Evolutionary conservation across 2,797 vertebrate species (phyloP), one percentile per base, ranked within the genome.

Genomic region (Muraenolepis orangiensis): DNA sequence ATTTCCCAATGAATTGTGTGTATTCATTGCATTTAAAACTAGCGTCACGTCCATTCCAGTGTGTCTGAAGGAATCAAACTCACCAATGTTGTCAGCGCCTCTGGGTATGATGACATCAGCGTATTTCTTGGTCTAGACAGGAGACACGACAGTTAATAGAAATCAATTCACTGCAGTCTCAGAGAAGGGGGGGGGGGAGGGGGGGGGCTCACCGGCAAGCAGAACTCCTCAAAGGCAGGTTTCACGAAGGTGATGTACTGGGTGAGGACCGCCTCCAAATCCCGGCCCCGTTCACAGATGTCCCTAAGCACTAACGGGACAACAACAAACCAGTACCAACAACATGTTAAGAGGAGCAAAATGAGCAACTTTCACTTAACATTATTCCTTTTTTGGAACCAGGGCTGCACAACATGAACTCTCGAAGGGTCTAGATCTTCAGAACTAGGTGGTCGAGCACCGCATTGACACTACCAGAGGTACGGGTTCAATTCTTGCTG

Each of bases 231-330:
- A 4, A 98, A 98, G 71, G 96, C 97, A 74, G 97, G 96, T 84
- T 98, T 98, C 84, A 98, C 97, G 1, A 98, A 98, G 2, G 94
- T 97, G 72, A 98, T 98, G 81, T 98, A 98, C 88, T 98, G 97
- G 1, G 93, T 93, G 0, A 98, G 85, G 70, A 98, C 91, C 81
- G 98, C 95, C 81, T 98, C 96, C 26, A 98, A 89, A 88, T 98
- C 96, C 74, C 97, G 88, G 36, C 95, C 96, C 77, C 95, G 87
- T 70, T 98, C 96, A 0, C 93, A 96, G 84, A 98, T 97, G 85
- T 98, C 96, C 74, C 96, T 91, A 66, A 98, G 90, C 70, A 98
- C 96, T 98, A 81, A 16, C 28, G 57, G 0, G 57, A 51, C 78
- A 0, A 0, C 66, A 34, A n/a, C n/a, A 26, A 4, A 57, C 23